Evolutionary conservation across 2,113 vertebrate species (phyloP), one percentile per base, ranked within the genome.

Genomic region (Oryzias javanicus): DNA sequence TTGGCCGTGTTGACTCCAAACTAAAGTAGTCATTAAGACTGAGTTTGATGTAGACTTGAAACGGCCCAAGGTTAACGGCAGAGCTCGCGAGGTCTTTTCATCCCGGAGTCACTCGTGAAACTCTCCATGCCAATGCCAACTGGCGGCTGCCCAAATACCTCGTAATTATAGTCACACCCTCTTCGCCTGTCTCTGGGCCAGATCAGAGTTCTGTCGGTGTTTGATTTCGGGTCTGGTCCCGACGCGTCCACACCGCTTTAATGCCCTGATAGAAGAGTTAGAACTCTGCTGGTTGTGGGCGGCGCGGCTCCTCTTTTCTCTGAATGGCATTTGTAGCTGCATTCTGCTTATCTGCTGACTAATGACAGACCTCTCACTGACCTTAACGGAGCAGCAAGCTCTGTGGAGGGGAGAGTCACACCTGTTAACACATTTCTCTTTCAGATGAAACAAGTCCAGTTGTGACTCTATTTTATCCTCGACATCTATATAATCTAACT

Each of bases 91-190:
- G 49, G 63, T 74, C 63, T 60, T 68, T 49, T 69, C 75, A 61
- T 72, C 74, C 58, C 74, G 41, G 64, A 73, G 78, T 51, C 62
- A 79, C 61, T 77, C 72, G n/a, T 82, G 76, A 82, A 84, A 71
- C 22, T 16, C 76, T 56, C 56, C 64, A 70, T 61, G 25, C 58
- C 42, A 83, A 74, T 64, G 79, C 70, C 78, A 77, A 76, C 79
- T 87, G 85, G 85, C 72, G 4, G 54, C 41, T 51, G 57, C 69
- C 74, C 83, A 79, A 76, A 88, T 84, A 74, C 83, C 76, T 79
- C 70, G 85, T 87, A 83, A 88, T 89, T 87, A 80, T 81, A 88
- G 85, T 79, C 77, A 78, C 81, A 74, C 80, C 74, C 81, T 81
- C 74, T 55, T 73, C 57, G 62, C 74, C 67, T 81, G 22, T 81